Percentiles rank a stretch among this genome's conserved stretches.
Evolutionary conservation across 2,797 vertebrate genomes (phyloP).

Genomic region (Buceros bicornis): DNA sequence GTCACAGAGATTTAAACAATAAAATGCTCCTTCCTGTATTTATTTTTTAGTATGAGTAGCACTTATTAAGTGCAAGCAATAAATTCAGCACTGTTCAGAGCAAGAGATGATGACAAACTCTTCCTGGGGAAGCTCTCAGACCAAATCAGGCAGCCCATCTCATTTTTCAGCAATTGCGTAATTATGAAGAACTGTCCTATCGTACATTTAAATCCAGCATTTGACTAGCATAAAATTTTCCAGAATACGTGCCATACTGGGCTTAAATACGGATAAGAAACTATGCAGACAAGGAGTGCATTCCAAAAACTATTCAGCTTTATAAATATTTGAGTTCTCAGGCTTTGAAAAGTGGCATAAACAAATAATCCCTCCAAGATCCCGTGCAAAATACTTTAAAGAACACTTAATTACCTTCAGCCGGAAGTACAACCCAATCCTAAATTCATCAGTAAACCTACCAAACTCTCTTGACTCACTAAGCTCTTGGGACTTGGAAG

Average conservation of each 20-base stretch:
- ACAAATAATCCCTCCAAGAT: slow-evolving; percentile 46
- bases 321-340: slow-evolving; percentile 55
- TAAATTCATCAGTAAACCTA: slow-evolving; percentile 20
- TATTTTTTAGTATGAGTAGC: background rate
- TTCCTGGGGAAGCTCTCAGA: background rate
- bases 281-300: slow-evolving; percentile 39
- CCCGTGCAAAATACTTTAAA: slow-evolving; percentile 39
- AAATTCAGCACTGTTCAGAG: background rate
- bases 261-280: slow-evolving; percentile 57
- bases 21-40: background rate
- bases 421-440: background rate
- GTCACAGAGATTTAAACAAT: background rate
- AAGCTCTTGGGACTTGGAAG: background rate
- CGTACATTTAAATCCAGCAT: background rate
- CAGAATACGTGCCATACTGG: slow-evolving; percentile 23
- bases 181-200: slow-evolving; percentile 20
- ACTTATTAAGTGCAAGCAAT: background rate
- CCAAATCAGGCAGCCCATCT: background rate
- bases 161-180: slow-evolving; percentile 24
- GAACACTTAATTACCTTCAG: slow-evolving; percentile 28
- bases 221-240: slow-evolving; percentile 63
- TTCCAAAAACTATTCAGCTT: slow-evolving; percentile 65
- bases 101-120: background rate
- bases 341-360: slow-evolving; percentile 47
- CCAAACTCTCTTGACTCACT: slow-evolving; percentile 1